phyloP scores from a whole-genome alignment of 2,888 invertebrate genomes.

The Cactoblastis cactorum region DNA sequence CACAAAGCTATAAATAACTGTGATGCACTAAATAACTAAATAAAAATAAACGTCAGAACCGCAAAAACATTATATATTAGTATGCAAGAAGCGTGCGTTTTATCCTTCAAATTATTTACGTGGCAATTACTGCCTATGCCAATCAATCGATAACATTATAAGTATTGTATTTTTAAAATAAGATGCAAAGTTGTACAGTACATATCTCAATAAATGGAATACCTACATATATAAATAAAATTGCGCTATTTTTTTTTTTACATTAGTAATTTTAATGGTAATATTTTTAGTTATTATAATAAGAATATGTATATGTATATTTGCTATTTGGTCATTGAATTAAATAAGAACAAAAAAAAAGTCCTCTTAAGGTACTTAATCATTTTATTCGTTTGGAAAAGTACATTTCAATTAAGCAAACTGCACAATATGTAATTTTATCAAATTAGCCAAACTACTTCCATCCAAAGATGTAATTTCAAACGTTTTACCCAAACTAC shows the following conservation, averaged over 20 bases:
- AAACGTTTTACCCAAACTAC: background rate
- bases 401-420: too few relatives aligned
- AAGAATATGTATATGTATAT: too few relatives aligned
- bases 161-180: background rate
- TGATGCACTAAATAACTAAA: conserved; percentile 2
- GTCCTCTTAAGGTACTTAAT: too few relatives aligned
- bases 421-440: too few relatives aligned
- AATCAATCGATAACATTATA: background rate
- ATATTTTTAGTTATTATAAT: too few relatives aligned
- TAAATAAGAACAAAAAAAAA: too few relatives aligned
- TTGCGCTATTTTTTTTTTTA: too few relatives aligned
- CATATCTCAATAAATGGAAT: too few relatives aligned
- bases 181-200: background rate
- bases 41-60: conserved; percentile 12
- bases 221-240: too few relatives aligned
- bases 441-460: background rate
- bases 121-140: background rate
- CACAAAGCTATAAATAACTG: conserved; percentile 4
- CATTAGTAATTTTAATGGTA: too few relatives aligned
- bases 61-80: conserved; percentile 16
- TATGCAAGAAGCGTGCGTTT: conserved; percentile 17
- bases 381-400: too few relatives aligned
- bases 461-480: background rate
- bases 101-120: conserved; percentile 17
- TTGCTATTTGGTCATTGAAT: too few relatives aligned